Conservation (phyloP, 2,113 vertebrate species). For the Gnathonemus echidnorhynchus region DNA sequence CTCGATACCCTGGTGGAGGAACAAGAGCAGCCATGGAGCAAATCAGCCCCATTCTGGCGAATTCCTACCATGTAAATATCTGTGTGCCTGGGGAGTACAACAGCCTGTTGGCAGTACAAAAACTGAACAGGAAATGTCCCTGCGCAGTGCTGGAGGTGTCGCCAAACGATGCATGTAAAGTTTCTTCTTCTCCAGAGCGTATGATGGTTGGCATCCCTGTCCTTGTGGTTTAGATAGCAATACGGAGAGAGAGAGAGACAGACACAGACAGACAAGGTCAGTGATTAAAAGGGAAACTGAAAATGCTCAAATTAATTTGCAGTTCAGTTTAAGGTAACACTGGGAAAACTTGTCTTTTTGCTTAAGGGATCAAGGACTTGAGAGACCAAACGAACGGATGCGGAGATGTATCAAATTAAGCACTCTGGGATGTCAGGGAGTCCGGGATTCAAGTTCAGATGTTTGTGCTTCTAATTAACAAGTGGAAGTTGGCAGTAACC, state of each 20-base stretch:
- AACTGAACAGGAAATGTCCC: slow-evolving; percentile 60
- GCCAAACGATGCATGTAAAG: neutral
- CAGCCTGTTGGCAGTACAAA: slow-evolving; percentile 56
- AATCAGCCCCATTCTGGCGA: slow-evolving; percentile 53
- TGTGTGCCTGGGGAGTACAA: slow-evolving; percentile 50
- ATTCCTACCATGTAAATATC: slow-evolving; percentile 54
- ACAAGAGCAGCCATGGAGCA: slow-evolving; percentile 48
- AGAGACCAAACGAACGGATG: neutral
- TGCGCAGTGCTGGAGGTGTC: neutral
- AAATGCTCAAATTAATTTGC: neutral
- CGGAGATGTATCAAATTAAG: neutral
- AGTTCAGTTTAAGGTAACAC: neutral
- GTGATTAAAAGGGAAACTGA: neutral
- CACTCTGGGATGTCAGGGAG: neutral
- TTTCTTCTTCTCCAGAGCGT: neutral
- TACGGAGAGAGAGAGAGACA: neutral
- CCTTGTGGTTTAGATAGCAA: neutral
- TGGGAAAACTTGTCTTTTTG: neutral
- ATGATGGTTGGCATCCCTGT: neutral
- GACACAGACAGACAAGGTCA: neutral
- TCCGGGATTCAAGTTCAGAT: neutral
- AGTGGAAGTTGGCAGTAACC: neutral
- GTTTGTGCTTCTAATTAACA: neutral
- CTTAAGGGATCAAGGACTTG: neutral
- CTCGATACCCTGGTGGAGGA: neutral